Evolutionary conservation across 2,888 invertebrate genomes (phyloP).

Genomic region (Reticulitermes lucifugus): DNA sequence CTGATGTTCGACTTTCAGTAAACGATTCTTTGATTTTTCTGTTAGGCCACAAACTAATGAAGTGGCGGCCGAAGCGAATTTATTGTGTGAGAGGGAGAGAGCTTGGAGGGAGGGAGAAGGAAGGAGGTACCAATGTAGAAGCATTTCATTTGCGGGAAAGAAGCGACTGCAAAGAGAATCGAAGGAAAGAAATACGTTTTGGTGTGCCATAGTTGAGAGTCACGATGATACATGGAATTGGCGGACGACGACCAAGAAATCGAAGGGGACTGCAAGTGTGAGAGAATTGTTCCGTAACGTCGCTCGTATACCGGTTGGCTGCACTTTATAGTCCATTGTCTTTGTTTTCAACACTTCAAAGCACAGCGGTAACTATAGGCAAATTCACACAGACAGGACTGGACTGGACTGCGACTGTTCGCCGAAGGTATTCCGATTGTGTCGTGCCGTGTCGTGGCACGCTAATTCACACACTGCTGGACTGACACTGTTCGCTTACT

Average conservation of each 20-base stretch:
- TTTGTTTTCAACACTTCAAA: too few species aligned
- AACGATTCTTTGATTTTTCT: conserved; percentile 5
- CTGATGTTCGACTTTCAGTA: not conserved
- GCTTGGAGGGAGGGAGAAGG: not conserved
- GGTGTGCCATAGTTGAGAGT: conserved; percentile 3
- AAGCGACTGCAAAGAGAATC: too few species aligned
- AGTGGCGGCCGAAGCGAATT: conserved; percentile 9
- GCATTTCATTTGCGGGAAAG: conserved; percentile 23
- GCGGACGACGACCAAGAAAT: conserved; percentile 4
- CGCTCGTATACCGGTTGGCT: not conserved
- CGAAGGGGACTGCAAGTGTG: not conserved
- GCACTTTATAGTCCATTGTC: not conserved
- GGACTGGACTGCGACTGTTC: too few species aligned
- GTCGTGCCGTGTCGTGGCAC: too few species aligned
- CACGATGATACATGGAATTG: not conserved
- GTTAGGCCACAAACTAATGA: conserved; percentile 3
- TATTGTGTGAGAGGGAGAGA: not conserved
- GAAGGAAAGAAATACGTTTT: conserved; percentile 32
- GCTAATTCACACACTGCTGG: too few species aligned
- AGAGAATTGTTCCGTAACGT: conserved; percentile 1
- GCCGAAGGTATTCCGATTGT: too few species aligned
- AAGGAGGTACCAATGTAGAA: not conserved
- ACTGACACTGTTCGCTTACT: too few species aligned
- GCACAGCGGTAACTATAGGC: too few species aligned
- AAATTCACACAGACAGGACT: too few species aligned